Evolutionary conservation across 2,888 invertebrate genomes (phyloP).

Genomic region (Disparrhopalites patrizii): DNA sequence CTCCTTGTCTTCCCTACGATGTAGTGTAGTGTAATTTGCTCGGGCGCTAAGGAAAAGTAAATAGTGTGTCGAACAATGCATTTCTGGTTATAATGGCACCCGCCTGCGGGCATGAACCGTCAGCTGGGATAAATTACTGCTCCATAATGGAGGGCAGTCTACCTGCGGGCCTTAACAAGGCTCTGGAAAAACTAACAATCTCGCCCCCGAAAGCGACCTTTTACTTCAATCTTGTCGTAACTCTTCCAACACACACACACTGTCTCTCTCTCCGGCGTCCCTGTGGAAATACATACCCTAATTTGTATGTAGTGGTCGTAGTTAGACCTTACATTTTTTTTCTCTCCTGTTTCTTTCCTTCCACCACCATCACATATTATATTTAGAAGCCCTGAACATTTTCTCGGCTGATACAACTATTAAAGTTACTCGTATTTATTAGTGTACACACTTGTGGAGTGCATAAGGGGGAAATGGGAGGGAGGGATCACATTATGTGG

Average conservation of each 20-base stretch:
- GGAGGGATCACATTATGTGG: too few relatives aligned
- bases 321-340: not conserved
- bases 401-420: too few relatives aligned
- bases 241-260: conserved; percentile 32
- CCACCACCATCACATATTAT: too few relatives aligned
- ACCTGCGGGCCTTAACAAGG: conserved; percentile 49
- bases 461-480: too few relatives aligned
- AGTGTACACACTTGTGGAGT: too few relatives aligned
- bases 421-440: too few relatives aligned
- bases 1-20: conserved; percentile 23
- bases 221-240: conserved; percentile 46
- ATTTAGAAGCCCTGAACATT: too few relatives aligned
- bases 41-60: conserved; percentile 47
- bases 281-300: not conserved
- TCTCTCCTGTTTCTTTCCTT: conserved; percentile 5
- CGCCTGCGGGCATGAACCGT: conserved; percentile 47
- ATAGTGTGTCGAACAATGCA: conserved; percentile 46
- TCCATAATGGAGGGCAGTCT: conserved; percentile 48
- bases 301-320: too few relatives aligned
- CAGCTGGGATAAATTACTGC: conserved; percentile 49
- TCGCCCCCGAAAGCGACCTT: conserved; percentile 48
- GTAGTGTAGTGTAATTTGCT: conserved; percentile 33
- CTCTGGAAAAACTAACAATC: conserved; percentile 49
- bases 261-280: not conserved
- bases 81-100: conserved; percentile 42